phyloP scores from a whole-genome alignment of 2,797 vertebrate genomes.

The Sebastes flavidus region DNA sequence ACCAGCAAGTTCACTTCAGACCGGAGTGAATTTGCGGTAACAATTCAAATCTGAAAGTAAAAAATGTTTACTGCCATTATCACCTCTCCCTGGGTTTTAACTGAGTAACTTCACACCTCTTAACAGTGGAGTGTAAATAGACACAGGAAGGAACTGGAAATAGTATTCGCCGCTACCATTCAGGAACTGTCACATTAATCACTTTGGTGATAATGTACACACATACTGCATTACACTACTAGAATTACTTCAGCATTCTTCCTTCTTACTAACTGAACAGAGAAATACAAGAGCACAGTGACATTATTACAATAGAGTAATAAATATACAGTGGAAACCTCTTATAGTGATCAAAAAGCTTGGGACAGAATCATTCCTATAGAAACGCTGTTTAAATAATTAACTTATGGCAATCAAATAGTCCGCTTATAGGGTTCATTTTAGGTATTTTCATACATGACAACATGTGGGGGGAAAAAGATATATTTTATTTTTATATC shows the following conservation, averaged over 20 bases:
- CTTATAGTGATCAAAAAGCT: no score
- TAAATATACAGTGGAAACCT: no score
- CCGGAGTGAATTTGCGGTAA: neutral
- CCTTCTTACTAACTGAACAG: neutral
- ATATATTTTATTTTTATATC: no score
- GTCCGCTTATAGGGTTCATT: no score
- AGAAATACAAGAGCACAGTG: neutral
- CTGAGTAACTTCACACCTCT: neutral
- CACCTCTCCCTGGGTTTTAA: neutral
- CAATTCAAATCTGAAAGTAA: neutral
- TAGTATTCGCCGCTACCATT: neutral
- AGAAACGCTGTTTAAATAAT: no score
- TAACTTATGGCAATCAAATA: no score
- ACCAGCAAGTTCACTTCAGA: neutral
- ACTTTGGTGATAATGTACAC: neutral
- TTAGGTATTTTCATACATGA: no score
- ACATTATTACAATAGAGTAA: no score
- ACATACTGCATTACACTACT: neutral
- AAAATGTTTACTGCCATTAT: neutral
- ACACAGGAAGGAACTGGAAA: constrained; percentile 8
- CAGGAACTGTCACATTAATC: neutral
- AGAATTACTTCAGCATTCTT: constrained; percentile 1
- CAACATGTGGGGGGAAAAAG: no score
- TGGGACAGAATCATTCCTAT: no score
- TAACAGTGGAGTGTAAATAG: neutral